These are phyloP conservation scores for Empidonax alnorum DNA, from an alignment of 2,113 vertebrate genomes.

Conservation along the genomic window DNA sequence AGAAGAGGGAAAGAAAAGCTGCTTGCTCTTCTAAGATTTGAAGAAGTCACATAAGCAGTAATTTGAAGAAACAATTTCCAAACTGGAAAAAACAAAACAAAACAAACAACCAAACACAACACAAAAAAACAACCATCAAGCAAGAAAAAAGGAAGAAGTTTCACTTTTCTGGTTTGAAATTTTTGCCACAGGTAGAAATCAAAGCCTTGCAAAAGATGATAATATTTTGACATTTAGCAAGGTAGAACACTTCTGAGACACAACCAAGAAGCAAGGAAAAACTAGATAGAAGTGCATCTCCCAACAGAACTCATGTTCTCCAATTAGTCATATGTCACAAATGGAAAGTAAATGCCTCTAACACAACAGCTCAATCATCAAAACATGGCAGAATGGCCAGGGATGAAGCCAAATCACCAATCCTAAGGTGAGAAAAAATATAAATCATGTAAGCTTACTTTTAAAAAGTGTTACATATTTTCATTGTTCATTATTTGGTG, in stretches of 20 bases:
- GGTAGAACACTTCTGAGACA: neutral
- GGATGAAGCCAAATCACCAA: neutral
- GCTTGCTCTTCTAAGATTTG: neutral
- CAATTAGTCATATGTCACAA: neutral
- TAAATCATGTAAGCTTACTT: neutral
- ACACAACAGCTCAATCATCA: neutral
- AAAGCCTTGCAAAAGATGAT: neutral
- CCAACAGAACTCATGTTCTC: neutral
- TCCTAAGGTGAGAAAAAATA: neutral
- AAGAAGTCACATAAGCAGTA: neutral
- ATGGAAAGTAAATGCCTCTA: constrained; percentile 15
- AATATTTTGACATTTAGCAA: neutral
- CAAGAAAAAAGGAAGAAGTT: neutral
- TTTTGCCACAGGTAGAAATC: neutral
- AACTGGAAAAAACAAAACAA: neutral
- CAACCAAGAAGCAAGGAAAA: neutral
- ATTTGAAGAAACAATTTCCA: neutral
- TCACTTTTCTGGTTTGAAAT: neutral
- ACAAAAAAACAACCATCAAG: neutral
- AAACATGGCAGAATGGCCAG: neutral
- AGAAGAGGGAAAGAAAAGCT: rapidly evolving
- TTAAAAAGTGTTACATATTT: neutral
- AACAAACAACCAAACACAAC: neutral
- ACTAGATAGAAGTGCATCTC: neutral
- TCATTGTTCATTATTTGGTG: neutral